phyloP scores from a whole-genome alignment of 2,888 invertebrate genomes.

The Eristalis tenax region DNA sequence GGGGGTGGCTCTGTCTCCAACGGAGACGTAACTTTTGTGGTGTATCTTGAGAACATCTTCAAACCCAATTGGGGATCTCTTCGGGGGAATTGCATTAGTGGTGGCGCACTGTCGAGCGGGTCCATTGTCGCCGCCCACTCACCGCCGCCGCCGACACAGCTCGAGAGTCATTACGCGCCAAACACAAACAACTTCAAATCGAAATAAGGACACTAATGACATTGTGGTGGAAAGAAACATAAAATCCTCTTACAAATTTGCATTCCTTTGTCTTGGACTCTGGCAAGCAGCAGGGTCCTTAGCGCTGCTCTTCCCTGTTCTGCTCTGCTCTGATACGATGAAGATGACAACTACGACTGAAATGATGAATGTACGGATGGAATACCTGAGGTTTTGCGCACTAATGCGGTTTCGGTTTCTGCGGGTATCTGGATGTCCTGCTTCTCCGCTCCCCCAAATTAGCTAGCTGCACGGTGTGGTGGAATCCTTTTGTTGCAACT shows the following conservation, averaged over 20 bases:
- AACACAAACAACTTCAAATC: slow-evolving; percentile 58
- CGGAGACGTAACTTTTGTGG: slow-evolving; percentile 29
- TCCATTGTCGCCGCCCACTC: slow-evolving; percentile 6
- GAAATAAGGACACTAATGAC: slow-evolving; percentile 69
- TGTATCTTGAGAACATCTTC: slow-evolving; percentile 43
- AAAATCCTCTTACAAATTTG: slow-evolving; percentile 68
- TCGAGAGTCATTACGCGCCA: slow-evolving; percentile 48
- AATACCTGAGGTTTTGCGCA: slow-evolving; percentile 68
- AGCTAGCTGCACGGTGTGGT: slow-evolving; percentile 45
- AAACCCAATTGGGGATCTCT: slow-evolving; percentile 44
- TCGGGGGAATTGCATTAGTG: slow-evolving; percentile 47
- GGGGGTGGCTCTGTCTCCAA: neutral
- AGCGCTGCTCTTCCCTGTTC: neutral
- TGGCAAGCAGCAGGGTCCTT: slow-evolving; percentile 17
- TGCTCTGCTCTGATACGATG: neutral
- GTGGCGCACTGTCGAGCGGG: slow-evolving; percentile 10
- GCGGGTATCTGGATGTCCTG: slow-evolving; percentile 60
- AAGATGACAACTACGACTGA: slow-evolving; percentile 4
- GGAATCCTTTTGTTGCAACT: slow-evolving; percentile 66
- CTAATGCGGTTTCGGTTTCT: slow-evolving; percentile 69
- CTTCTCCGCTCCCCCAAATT: slow-evolving; percentile 47
- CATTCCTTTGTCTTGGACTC: slow-evolving; percentile 55
- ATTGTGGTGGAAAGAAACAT: slow-evolving; percentile 51
- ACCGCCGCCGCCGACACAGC: neutral
- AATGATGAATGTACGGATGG: slow-evolving; percentile 48